Percentiles rank a stretch among this genome's conserved stretches.
These are phyloP conservation scores for Coenonympha arcania DNA, from an alignment of 2,888 invertebrate species.

Conservation along the genomic window DNA sequence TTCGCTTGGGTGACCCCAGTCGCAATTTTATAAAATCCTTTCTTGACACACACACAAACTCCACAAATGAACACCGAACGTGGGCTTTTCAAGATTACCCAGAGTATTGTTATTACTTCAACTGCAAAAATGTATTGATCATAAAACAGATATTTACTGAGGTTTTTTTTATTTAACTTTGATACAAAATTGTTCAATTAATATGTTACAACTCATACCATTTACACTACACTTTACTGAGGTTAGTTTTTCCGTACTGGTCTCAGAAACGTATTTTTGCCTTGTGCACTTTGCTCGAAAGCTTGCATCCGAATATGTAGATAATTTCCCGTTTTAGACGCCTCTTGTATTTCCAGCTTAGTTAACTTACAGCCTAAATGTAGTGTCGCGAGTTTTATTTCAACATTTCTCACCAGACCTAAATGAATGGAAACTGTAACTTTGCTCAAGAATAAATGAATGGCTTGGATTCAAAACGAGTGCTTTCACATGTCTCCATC, in stretches of 20 bases:
- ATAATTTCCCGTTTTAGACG: constrained; percentile 3
- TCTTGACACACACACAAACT: too few species aligned
- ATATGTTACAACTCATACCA: too few species aligned
- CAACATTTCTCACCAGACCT: constrained; percentile 5
- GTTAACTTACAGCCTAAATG: constrained; percentile 1
- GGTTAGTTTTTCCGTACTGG: too few species aligned
- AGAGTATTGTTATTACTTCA: too few species aligned
- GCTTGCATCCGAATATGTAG: background rate
- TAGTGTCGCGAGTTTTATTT: constrained; percentile 3
- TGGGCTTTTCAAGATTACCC: background rate
- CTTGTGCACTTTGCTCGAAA: background rate
- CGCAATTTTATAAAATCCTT: too few species aligned
- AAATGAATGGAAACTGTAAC: constrained; percentile 8
- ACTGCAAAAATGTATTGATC: too few species aligned
- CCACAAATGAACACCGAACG: too few species aligned
- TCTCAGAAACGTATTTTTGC: background rate
- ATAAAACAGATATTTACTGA: too few species aligned
- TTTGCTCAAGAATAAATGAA: constrained; percentile 8
- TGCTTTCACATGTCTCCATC: constrained; percentile 19
- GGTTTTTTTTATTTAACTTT: too few species aligned
- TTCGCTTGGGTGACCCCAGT: too few species aligned
- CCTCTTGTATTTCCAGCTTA: background rate
- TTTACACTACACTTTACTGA: too few species aligned
- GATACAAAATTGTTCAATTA: too few species aligned
- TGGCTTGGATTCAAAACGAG: constrained; percentile 4